Percentiles rank a stretch among this genome's conserved stretches.
Conservation (phyloP, 2,113 vertebrate genomes). For the Anoplopoma fimbria region DNA sequence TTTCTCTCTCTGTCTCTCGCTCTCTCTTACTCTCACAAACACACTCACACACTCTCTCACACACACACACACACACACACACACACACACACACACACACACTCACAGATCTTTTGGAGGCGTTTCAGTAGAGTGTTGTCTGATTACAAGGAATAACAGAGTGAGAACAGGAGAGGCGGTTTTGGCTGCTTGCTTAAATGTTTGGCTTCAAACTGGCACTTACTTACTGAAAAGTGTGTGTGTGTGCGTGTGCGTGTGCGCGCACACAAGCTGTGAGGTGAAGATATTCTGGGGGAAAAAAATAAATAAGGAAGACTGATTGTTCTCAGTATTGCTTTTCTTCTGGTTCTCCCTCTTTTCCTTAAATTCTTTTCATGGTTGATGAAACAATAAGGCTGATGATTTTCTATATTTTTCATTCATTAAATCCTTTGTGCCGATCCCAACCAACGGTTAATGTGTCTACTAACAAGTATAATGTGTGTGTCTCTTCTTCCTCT, state of each 20-base stretch:
- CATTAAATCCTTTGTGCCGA: no score
- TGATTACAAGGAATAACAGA: conserved; percentile 39
- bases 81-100: background rate
- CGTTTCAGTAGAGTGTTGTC: conserved; percentile 24
- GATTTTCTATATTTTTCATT: background rate
- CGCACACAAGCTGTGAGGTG: background rate
- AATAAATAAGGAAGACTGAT: background rate
- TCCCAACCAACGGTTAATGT: no score
- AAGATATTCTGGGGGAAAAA: background rate
- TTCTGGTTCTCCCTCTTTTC: background rate
- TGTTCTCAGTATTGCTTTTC: background rate
- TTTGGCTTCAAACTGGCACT: conserved; percentile 37
- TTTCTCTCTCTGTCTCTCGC: background rate
- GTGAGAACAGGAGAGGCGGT: conserved; percentile 57
- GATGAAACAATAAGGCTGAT: background rate
- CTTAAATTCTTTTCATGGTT: background rate
- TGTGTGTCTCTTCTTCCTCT: no score
- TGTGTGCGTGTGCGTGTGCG: conserved; percentile 17
- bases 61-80: conserved; percentile 15
- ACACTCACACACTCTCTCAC: background rate
- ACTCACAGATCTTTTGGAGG: conserved; percentile 31
- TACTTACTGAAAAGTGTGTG: conserved; percentile 5
- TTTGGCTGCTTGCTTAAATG: conserved; percentile 41
- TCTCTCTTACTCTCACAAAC: background rate
- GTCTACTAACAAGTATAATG: no score